Conservation (phyloP, 1,140 invertebrate species). For the Periplaneta americana region DNA sequence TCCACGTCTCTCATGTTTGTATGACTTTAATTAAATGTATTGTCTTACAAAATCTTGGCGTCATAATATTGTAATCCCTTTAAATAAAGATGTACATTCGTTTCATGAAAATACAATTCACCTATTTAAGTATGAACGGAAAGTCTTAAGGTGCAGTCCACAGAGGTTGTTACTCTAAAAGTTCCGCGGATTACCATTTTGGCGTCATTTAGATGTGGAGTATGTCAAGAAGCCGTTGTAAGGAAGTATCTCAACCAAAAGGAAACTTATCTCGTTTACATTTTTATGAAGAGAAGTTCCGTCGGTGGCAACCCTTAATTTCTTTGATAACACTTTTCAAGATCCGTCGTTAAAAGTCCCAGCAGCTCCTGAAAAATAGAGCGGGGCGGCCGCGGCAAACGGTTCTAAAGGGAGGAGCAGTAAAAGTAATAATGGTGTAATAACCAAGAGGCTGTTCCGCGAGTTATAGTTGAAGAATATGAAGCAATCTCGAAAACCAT, state of each 20-base stretch:
- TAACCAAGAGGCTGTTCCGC: background rate
- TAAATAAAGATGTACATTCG: too few relatives aligned
- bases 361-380: background rate
- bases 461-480: background rate
- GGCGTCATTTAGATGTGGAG: too few relatives aligned
- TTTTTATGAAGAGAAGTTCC: background rate
- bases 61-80: too few relatives aligned
- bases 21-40: too few relatives aligned
- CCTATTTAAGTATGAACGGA: too few relatives aligned
- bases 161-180: too few relatives aligned
- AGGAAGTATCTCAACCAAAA: background rate
- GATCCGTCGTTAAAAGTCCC: background rate
- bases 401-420: background rate
- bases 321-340: background rate
- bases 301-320: background rate
- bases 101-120: too few relatives aligned
- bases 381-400: background rate
- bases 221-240: too few relatives aligned
- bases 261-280: background rate
- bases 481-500: background rate
- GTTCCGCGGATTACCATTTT: too few relatives aligned
- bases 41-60: too few relatives aligned
- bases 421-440: background rate
- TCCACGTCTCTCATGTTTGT: too few relatives aligned
- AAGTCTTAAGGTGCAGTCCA: too few relatives aligned